phyloP scores from a whole-genome alignment of 2,113 vertebrate species.

The Semicossyphus pulcher region DNA sequence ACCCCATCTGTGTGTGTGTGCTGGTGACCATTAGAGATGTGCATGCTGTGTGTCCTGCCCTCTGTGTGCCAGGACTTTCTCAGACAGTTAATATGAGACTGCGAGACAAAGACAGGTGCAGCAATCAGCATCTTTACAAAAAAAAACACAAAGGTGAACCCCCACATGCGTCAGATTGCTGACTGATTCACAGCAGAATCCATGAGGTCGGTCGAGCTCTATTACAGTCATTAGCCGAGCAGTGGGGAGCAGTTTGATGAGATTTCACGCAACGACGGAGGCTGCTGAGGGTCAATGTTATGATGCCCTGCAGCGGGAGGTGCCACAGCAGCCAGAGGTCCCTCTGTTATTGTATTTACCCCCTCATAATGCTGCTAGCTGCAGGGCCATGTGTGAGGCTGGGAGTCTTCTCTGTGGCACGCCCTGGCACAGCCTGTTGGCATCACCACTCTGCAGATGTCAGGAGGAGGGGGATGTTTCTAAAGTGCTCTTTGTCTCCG shows the following conservation, averaged over 20 bases:
- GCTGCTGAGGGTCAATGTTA: slow-evolving; percentile 73
- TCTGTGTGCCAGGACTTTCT: slow-evolving; percentile 50
- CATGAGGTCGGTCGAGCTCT: slow-evolving; percentile 61
- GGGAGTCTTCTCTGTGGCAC: slow-evolving; percentile 51
- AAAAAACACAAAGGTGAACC: slow-evolving; percentile 47
- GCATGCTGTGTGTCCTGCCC: slow-evolving; percentile 39
- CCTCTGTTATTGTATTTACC: slow-evolving; percentile 66
- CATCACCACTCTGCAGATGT: slow-evolving; percentile 75
- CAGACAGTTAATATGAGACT: slow-evolving; percentile 56
- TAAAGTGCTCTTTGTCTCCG: slow-evolving; percentile 57
- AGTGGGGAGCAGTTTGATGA: slow-evolving; percentile 75
- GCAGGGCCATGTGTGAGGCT: slow-evolving; percentile 65
- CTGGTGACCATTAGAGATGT: slow-evolving; percentile 40
- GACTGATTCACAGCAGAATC: slow-evolving; percentile 59
- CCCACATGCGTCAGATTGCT: slow-evolving; percentile 51
- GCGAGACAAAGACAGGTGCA: slow-evolving; percentile 71
- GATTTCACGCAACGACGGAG: slow-evolving; percentile 62
- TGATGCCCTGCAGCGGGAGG: slow-evolving; percentile 65
- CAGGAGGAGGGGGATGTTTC: slow-evolving; percentile 25
- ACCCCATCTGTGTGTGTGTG: slow-evolving; percentile 66
- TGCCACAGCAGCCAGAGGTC: slow-evolving; percentile 49
- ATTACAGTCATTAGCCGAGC: slow-evolving; percentile 75
- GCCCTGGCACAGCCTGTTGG: slow-evolving; percentile 69
- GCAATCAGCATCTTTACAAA: slow-evolving; percentile 50
- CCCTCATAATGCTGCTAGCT: slow-evolving; percentile 48